Base-by-base conservation (phyloP, 2,888 invertebrate genomes). In the Heteromyza rotundicornis region DNA sequence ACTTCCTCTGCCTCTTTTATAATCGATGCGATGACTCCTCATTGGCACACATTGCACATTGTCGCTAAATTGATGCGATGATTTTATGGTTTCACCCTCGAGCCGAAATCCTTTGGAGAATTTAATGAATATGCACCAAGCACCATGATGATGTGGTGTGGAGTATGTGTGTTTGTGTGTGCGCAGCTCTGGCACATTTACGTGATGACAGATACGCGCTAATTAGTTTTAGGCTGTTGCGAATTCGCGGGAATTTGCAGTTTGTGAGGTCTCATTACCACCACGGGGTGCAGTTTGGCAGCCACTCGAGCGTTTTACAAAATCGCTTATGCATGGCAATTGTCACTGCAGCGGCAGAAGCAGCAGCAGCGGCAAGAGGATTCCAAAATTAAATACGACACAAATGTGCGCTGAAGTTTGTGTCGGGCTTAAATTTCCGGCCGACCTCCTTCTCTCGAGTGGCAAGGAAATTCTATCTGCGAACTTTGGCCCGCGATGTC, bases 141-240 rank as follows among this genome's bases (percentile, higher is more conserved):
- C 32, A 12, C 32, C 50, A 32, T 27, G 22, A 14, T 56, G 14
- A 22, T 17, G 24, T 17, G 24, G 10, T 12, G 52, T 24, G 24
- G 52, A 12, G 17, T 27, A 24, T 27, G 22, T 23, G n/a, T 24
- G 55, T 23, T 49, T 55, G 35, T 32, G 49, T 40, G 40, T 40
- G 35, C 14, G 52, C 32, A 20, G 54, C 54, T 2, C 5, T 49
- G 52, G 24, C 12, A 27, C 58, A 64, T 59, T 64, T 65, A 68
- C 68, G 68, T 65, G 69, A 68, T 69, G 69, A 67, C 71, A 57
- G 35, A 65, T 69, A 69, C 64, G 68, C 64, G 67, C 75, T 80
- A 79, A 79, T 78, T 79, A 77, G 73, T 69, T 70, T 73, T 68
- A 68, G 67, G 68, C 68, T 69, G 65, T 72, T 72, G 68, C 67